Evolutionary conservation across 2,113 vertebrate genomes (phyloP).

Genomic region (Mesitornis unicolor): DNA sequence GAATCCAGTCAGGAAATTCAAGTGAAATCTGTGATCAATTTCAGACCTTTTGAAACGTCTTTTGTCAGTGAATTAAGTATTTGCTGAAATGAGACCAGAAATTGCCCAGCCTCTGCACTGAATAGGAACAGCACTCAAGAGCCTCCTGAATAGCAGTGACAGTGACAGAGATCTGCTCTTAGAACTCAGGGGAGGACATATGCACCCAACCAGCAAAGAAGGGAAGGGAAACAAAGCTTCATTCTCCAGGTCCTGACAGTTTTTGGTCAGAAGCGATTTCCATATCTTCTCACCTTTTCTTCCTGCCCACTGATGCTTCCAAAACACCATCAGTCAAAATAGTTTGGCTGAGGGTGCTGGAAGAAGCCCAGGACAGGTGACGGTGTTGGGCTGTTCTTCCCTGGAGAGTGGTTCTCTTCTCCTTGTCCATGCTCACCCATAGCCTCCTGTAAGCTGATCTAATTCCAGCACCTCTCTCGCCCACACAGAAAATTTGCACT

Average conservation of each 20-base stretch:
- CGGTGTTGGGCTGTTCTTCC: neutral
- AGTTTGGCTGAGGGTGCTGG: neutral
- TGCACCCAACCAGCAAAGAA: neutral
- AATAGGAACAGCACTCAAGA: neutral
- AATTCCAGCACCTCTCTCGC: neutral
- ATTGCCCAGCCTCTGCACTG: neutral
- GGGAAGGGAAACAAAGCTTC: neutral
- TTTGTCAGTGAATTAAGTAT: neutral
- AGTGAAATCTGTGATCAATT: neutral
- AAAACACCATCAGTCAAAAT: neutral
- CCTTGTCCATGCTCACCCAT: fast-evolving
- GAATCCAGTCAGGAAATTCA: neutral
- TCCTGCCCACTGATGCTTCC: neutral
- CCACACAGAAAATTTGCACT: neutral
- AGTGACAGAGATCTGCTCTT: neutral
- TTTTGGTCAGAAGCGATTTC: neutral
- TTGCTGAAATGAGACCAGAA: neutral
- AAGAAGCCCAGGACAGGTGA: neutral
- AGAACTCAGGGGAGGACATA: neutral
- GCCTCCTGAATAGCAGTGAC: neutral
- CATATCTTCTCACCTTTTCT: neutral
- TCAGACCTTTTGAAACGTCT: neutral
- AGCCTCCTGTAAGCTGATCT: neutral
- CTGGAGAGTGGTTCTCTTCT: neutral
- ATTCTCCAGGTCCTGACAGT: neutral